These are phyloP conservation scores for Pycnomerus fuliginosus DNA, from an alignment of 2,888 invertebrate genomes.

Conservation along the genomic window DNA sequence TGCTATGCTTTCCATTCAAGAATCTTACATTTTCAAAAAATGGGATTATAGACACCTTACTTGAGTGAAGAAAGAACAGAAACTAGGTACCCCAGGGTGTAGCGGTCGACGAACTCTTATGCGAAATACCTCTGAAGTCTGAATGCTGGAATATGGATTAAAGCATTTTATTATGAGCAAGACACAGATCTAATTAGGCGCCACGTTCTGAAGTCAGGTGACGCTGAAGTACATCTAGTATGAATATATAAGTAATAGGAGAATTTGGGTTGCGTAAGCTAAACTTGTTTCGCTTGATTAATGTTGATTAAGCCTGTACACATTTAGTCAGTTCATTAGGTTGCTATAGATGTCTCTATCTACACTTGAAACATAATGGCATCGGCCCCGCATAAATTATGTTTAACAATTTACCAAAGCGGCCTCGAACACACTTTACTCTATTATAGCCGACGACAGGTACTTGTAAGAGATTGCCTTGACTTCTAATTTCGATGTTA, in stretches of 20 bases:
- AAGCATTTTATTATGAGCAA: too few species aligned
- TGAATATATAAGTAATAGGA: conserved; percentile 29
- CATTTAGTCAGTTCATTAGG: conserved; percentile 39
- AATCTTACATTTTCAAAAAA: too few species aligned
- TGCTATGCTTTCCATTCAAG: too few species aligned
- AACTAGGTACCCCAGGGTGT: too few species aligned
- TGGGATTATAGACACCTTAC: too few species aligned
- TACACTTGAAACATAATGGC: conserved; percentile 31
- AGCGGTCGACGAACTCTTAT: too few species aligned
- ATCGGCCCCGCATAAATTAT: conserved; percentile 33
- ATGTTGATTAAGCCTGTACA: conserved; percentile 36
- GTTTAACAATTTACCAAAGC: conserved; percentile 29
- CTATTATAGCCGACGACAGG: conserved; percentile 5
- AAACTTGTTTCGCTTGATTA: conserved; percentile 38
- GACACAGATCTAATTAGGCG: too few species aligned
- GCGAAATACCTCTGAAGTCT: too few species aligned
- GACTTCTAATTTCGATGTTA: not conserved
- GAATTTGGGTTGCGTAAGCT: conserved; percentile 30
- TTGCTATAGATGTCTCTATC: conserved; percentile 35
- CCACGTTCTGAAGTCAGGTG: too few species aligned
- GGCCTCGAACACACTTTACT: conserved; percentile 11
- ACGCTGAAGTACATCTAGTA: too few species aligned
- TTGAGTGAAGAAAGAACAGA: too few species aligned
- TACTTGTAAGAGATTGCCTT: conserved; percentile 11
- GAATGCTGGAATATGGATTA: too few species aligned